Evolutionary conservation across 2,888 invertebrate species (phyloP), one percentile per base, ranked within the genome.

Genomic region (Athalia rosae): DNA sequence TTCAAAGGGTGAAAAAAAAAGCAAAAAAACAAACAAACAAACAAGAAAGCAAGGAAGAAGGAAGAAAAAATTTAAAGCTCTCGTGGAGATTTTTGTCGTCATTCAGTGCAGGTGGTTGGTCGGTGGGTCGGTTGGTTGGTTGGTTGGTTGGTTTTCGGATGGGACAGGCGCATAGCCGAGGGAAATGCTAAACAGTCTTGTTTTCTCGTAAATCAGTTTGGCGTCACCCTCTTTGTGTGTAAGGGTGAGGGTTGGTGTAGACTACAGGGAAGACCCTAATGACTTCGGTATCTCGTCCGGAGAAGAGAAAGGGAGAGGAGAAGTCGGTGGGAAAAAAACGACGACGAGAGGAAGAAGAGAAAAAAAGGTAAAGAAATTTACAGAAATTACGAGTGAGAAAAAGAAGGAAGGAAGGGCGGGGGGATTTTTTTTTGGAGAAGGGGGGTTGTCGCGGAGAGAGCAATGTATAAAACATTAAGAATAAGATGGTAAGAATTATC

Each of bases 151-250:
- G 28, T 13, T 47, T 41, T 41, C 80, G 79, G 80, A 71, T 79
- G 80, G 84, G 84, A 85, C 83, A 84, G 81, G 79, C 76, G 78
- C 85, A 28, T 2, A 28, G 28, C 28, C 28, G 28, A 28, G 76
- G 86, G 87, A 89, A 88, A 88, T 88, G 88, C 89, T 89, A 89
- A 89, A 87, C 87, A 89, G 89, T 85, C 89, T 89, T 89, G 89
- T 89, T 89, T 89, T 88, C 88, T 85, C 87, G 87, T 89, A 88
- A 89, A 89, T 89, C 89, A 89, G 88, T 87, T 87, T 87, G 88
- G 86, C 87, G 86, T 84, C 86, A 84, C 84, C 83, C 79, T 83
- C 82, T 83, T 82, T 28, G 7, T 15, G 50, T 48, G 28, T 50
- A 48, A 41, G 7, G 71, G 71, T 62, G 48, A 61, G 74, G 74